phyloP scores from a whole-genome alignment of 2,797 vertebrate genomes.

The Linurgus olivaceus region DNA sequence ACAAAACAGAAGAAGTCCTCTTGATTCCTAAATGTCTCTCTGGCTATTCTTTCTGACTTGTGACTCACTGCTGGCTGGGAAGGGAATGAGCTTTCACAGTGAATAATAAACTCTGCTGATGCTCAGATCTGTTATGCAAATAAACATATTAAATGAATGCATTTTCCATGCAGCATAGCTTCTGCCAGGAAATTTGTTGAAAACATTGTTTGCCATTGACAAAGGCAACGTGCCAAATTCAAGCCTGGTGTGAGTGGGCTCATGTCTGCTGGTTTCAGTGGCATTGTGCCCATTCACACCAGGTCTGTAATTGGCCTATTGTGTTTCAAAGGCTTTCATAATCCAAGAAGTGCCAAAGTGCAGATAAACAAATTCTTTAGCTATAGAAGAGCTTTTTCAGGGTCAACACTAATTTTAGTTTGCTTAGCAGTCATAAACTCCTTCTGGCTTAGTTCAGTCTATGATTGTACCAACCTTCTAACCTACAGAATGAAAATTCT shows the following conservation, averaged over 20 bases:
- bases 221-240: conserved; percentile 16
- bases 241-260: not conserved
- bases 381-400: conserved; percentile 59
- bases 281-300: conserved; percentile 29
- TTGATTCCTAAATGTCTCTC: not conserved
- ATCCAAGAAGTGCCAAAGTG: conserved; percentile 56
- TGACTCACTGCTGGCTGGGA: not conserved
- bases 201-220: conserved; percentile 32
- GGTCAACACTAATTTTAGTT: conserved; percentile 65
- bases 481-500: conserved; percentile 10
- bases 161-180: not conserved
- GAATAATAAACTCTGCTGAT: not conserved
- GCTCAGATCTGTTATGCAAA: conserved; percentile 45
- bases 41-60: not conserved
- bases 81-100: not conserved
- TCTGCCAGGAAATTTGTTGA: conserved; percentile 42
- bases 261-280: not conserved
- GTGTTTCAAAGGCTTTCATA: conserved; percentile 62
- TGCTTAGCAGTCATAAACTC: conserved; percentile 17
- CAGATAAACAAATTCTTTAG: conserved; percentile 62
- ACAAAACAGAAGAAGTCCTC: not conserved
- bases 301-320: conserved; percentile 28
- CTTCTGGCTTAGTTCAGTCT: not conserved
- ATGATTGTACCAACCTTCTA: not conserved
- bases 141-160: conserved; percentile 47